Evolutionary conservation across 2,888 invertebrate species (phyloP), one percentile per base, ranked within the genome.

Genomic region (Spodoptera picta): DNA sequence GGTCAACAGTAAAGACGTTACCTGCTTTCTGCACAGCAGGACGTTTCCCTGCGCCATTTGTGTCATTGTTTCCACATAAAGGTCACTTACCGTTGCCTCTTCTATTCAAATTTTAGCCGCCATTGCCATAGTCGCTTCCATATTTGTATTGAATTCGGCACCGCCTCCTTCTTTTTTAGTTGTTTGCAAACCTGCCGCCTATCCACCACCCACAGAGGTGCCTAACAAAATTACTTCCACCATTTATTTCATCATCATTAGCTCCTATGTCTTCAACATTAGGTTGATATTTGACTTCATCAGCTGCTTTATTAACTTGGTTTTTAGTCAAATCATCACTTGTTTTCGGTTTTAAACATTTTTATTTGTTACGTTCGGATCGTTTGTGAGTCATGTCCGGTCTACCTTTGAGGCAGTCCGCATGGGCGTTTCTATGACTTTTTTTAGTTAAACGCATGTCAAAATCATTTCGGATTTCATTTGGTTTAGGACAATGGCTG

Each of bases 101-200:
- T 79, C 87, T 86, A 88, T 89, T 87, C 82, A 87, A 82, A 75
- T 75, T 82, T 82, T 83, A 85, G 82, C 79, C 82, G 53, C 27
- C 44, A 36, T 53, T 27, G 43, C 44, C 50, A 36, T 36, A 36
- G 36, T 36, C 55, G 85, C 81, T 82, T 78, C 87, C 87, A 87
- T 87, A 86, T 87, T 90, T 89, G 83, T 85, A 79, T 82, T 80
- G 75, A 73, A 83, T 81, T 73, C 76, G 83, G 86, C 81, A 79
- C 80, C 89, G 87, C 89, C 89, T 87, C 75, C 85, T 82, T 86
- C 82, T 83, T 87, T 89, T 82, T 86, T 87, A 83, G 82, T 82
- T 92, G 92, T 93, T 93, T 92, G 92, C 90, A 91, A 91, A 91
- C 92, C 84, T 83, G 84, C 91, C 92, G 92, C 91, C 92, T 90